A percentile compares a stretch with the other conserved stretches of the same genome.
These are phyloP conservation scores for Drosophila lacicola DNA, from an alignment of 2,888 invertebrate genomes.

Conservation along the genomic window DNA sequence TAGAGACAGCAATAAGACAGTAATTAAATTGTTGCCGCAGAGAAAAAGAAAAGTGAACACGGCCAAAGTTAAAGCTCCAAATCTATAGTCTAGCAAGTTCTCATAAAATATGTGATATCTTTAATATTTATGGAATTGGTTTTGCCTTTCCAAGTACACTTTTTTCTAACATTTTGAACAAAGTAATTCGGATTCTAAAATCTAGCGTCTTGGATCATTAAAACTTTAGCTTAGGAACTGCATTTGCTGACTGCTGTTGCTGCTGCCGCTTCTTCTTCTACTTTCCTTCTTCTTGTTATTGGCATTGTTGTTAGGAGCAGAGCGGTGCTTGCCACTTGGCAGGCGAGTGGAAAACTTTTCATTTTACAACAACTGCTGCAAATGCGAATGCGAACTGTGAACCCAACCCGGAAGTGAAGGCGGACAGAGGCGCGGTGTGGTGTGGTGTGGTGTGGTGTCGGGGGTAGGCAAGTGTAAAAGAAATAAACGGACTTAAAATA, in stretches of 20 bases:
- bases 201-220: conserved; percentile 62
- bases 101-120: not conserved
- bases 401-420: conserved; percentile 38
- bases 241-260: conserved; percentile 35
- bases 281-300: not conserved
- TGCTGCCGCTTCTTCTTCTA: not conserved
- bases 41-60: no score
- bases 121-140: not conserved
- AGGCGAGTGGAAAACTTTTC: conserved; percentile 71
- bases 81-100: not conserved
- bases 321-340: conserved; percentile 57
- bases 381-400: conserved; percentile 30
- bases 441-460: not conserved
- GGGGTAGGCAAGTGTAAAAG: conserved; percentile 69
- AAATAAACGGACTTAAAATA: conserved; percentile 77
- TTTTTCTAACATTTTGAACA: conserved; percentile 10
- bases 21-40: not conserved
- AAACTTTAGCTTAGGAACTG: conserved; percentile 69
- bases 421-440: conserved; percentile 4
- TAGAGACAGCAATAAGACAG: no score
- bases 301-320: conserved; percentile 4
- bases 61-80: no score
- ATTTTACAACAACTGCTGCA: conserved; percentile 56
- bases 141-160: not conserved
- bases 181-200: conserved; percentile 30